A percentile compares a stretch with the other conserved stretches of the same genome.
Evolutionary conservation across 2,113 vertebrate genomes (phyloP).

Genomic region (Sebastes schlegelii): DNA sequence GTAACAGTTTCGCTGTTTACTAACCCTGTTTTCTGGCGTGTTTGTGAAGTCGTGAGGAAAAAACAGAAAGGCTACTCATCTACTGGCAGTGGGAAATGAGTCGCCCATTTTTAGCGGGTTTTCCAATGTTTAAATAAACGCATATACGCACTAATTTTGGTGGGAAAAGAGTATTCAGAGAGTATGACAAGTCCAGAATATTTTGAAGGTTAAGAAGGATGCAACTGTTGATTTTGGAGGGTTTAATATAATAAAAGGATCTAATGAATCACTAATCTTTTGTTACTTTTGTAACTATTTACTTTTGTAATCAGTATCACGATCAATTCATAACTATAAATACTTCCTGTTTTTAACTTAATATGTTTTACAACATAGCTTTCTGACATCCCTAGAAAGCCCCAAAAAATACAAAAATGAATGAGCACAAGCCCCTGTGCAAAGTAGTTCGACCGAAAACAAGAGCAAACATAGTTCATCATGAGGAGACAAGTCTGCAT

Average conservation of each 20-base stretch:
- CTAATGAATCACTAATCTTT: neutral
- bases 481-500: slow-evolving; percentile 29
- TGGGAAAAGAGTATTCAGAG: neutral
- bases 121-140: neutral
- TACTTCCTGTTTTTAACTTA: neutral
- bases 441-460: slow-evolving; percentile 26
- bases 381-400: slow-evolving; percentile 2
- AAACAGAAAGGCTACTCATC: neutral
- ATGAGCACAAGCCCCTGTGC: slow-evolving; percentile 7
- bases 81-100: no score
- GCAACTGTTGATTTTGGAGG: neutral
- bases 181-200: neutral
- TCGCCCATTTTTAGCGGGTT: no score
- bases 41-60: no score
- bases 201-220: neutral
- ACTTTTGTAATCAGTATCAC: neutral
- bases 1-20: no score
- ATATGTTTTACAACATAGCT: neutral
- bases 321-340: neutral
- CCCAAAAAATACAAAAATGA: slow-evolving; percentile 13
- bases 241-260: neutral
- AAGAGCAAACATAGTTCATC: slow-evolving; percentile 47
- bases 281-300: neutral
- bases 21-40: no score
- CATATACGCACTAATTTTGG: neutral